A percentile compares a stretch with the other conserved stretches of the same genome.
Evolutionary conservation across 2,797 vertebrate genomes (phyloP).

Genomic region (Falco biarmicus): DNA sequence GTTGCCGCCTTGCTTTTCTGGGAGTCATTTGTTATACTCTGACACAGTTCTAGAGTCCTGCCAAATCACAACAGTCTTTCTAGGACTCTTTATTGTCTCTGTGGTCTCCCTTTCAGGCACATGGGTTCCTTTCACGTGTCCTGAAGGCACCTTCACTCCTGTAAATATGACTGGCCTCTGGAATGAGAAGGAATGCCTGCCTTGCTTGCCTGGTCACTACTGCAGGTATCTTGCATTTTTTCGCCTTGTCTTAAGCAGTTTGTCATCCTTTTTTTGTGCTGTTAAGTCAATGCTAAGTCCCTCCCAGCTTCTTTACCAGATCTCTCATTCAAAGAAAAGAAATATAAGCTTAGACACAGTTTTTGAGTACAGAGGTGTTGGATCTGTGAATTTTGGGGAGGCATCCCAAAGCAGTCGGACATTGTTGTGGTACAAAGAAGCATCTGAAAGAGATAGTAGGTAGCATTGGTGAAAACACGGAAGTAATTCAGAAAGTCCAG

Average conservation of each 20-base stretch:
- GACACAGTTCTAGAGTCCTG: rapidly evolving
- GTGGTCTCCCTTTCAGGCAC: conserved; percentile 71
- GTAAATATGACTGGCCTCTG: conserved; percentile 79
- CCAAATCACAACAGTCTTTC: not conserved
- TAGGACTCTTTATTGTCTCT: not conserved
- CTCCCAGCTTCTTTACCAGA: not conserved
- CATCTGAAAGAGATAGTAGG: not conserved
- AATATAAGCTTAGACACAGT: rapidly evolving
- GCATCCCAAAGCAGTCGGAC: not conserved
- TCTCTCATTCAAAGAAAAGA: not conserved
- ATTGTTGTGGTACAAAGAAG: not conserved
- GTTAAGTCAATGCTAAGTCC: not conserved
- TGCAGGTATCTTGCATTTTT: conserved; percentile 81
- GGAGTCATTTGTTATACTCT: not conserved
- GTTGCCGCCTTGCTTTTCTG: not conserved
- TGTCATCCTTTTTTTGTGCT: not conserved
- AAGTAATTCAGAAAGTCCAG: not conserved
- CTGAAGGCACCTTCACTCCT: conserved; percentile 87
- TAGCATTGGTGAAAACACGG: not conserved
- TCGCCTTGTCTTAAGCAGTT: not conserved
- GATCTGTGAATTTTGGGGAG: not conserved
- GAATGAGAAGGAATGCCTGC: conserved; percentile 84
- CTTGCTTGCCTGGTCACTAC: conserved; percentile 88
- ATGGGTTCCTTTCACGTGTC: conserved; percentile 83
- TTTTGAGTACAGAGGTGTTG: not conserved